Evolutionary conservation across 1,140 invertebrate genomes (phyloP).

Genomic region (Micrasema minimum): DNA sequence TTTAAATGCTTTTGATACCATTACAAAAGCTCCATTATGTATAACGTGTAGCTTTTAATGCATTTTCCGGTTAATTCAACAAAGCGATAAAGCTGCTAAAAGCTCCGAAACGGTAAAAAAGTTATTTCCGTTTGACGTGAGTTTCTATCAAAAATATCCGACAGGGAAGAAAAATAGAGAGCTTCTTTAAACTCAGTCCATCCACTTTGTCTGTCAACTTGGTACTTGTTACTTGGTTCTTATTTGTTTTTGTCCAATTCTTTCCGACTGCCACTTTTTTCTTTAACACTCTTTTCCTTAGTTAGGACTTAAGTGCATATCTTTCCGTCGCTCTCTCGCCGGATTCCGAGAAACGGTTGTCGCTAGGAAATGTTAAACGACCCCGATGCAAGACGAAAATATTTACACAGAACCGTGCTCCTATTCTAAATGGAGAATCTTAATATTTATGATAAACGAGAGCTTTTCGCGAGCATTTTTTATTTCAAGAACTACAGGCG

Average conservation of each 20-base stretch:
- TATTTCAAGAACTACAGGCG: too few relatives aligned
- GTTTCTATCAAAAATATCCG: constrained; percentile 36
- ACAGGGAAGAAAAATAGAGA: constrained; percentile 6
- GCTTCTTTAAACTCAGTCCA: constrained; percentile 26
- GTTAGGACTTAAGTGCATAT: constrained; percentile 36
- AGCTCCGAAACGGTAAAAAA: constrained; percentile 17
- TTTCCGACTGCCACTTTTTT: constrained; percentile 37
- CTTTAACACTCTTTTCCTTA: constrained; percentile 35
- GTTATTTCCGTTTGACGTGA: constrained; percentile 36
- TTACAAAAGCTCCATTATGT: constrained; percentile 20
- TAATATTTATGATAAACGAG: too few relatives aligned
- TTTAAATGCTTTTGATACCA: constrained; percentile 15
- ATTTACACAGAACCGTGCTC: too few relatives aligned
- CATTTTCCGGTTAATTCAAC: constrained; percentile 38
- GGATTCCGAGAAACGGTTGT: constrained; percentile 12
- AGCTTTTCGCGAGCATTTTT: too few relatives aligned
- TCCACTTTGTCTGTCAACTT: constrained; percentile 48
- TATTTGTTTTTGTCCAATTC: constrained; percentile 51
- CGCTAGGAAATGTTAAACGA: constrained; percentile 21
- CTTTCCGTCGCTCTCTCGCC: not conserved
- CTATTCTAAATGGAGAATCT: too few relatives aligned
- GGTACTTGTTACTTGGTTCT: constrained; percentile 40
- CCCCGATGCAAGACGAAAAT: not conserved
- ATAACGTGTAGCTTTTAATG: constrained; percentile 30
- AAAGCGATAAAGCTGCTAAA: constrained; percentile 29